A percentile compares a stretch with the other conserved stretches of the same genome.
Conservation (phyloP, 2,888 invertebrate genomes). For the Andrena camellia region DNA sequence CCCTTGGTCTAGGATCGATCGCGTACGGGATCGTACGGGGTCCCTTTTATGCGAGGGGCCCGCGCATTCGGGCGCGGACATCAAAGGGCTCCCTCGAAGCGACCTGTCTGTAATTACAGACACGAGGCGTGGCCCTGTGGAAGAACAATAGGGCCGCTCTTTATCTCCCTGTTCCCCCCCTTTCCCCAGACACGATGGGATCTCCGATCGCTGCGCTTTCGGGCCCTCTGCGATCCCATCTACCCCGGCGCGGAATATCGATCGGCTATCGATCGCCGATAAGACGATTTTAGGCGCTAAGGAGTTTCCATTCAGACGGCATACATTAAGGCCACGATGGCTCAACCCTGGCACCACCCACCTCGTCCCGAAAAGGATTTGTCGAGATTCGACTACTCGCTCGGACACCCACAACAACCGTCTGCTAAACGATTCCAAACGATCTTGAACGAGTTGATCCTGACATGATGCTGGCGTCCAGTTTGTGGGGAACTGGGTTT, state of each 20-base stretch:
- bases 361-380: slow-evolving; percentile 53
- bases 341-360: slow-evolving; percentile 44
- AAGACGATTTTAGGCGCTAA: slow-evolving; percentile 83
- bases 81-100: slow-evolving; percentile 82
- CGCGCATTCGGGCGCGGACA: slow-evolving; percentile 77
- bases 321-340: slow-evolving; percentile 75
- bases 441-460: background rate
- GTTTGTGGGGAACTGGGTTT: background rate
- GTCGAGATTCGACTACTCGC: slow-evolving; percentile 33
- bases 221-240: slow-evolving; percentile 81
- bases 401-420: slow-evolving; percentile 12
- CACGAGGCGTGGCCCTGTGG: slow-evolving; percentile 83
- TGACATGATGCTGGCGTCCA: background rate
- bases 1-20: slow-evolving; percentile 71
- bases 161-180: slow-evolving; percentile 46
- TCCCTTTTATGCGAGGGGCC: slow-evolving; percentile 63
- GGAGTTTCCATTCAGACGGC: slow-evolving; percentile 80
- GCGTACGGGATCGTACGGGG: slow-evolving; percentile 52
- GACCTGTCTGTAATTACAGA: slow-evolving; percentile 85
- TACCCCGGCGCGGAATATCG: slow-evolving; percentile 78
- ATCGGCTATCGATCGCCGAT: slow-evolving; percentile 82
- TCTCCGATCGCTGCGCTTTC: slow-evolving; percentile 79
- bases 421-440: background rate
- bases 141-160: slow-evolving; percentile 84
- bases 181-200: slow-evolving; percentile 75